A percentile compares a stretch with the other conserved stretches of the same genome.
phyloP scores from a whole-genome alignment of 2,113 vertebrate species.

The Pyxicephalus adspersus region DNA sequence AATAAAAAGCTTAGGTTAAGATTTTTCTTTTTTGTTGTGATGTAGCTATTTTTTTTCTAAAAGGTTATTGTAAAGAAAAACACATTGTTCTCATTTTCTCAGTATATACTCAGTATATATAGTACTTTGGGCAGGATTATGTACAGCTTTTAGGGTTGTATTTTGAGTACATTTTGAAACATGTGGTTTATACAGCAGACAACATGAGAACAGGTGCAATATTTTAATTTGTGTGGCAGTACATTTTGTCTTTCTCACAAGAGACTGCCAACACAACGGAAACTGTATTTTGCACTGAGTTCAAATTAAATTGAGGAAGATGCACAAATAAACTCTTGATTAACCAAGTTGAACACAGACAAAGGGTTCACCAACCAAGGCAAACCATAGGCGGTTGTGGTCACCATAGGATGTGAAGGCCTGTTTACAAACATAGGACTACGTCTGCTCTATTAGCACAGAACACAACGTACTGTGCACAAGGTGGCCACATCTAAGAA shows the following conservation, averaged over 20 bases:
- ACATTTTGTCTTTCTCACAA: neutral
- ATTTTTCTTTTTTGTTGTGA: too few species aligned
- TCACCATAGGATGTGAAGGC: neutral
- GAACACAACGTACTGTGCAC: conserved; percentile 27
- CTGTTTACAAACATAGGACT: conserved; percentile 9
- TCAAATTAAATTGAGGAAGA: conserved; percentile 19
- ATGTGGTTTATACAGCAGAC: neutral
- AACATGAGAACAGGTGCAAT: neutral
- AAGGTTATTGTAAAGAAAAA: too few species aligned
- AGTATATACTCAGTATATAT: too few species aligned
- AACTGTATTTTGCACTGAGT: neutral
- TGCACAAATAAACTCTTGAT: neutral
- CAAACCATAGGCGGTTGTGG: neutral
- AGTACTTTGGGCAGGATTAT: too few species aligned
- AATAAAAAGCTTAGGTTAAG: too few species aligned
- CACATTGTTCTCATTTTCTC: too few species aligned
- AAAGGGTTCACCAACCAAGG: neutral
- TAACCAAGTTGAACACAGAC: conserved; percentile 22
- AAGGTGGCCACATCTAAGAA: neutral
- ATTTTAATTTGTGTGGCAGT: neutral
- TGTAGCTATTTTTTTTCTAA: too few species aligned
- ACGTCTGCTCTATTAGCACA: neutral
- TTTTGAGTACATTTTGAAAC: too few species aligned
- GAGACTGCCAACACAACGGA: neutral
- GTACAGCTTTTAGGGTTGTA: too few species aligned